Evolutionary conservation across 2,888 invertebrate species (phyloP).

Genomic region (Sminthurides aquaticus): DNA sequence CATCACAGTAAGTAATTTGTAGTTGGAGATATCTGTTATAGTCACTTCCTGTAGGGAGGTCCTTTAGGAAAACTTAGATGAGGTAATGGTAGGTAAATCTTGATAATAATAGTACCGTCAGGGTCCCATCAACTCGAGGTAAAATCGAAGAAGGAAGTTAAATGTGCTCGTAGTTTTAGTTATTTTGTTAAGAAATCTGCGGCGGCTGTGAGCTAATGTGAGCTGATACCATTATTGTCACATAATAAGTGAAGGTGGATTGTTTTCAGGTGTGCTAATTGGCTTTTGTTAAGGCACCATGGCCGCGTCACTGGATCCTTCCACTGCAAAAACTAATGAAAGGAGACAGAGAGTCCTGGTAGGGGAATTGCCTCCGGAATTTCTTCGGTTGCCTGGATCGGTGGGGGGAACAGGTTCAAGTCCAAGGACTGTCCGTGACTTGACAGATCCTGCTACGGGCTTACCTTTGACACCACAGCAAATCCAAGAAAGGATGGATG

Average conservation of each 20-base stretch:
- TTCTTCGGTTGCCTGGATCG: constrained; percentile 55
- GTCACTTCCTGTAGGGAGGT: too few relatives aligned
- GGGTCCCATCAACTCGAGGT: too few relatives aligned
- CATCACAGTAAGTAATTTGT: too few relatives aligned
- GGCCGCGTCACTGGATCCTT: constrained; percentile 39
- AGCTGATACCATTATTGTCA: background rate
- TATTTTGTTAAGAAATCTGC: too few relatives aligned
- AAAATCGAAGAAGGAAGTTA: background rate
- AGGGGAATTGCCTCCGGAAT: constrained; percentile 70
- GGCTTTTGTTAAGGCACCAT: constrained; percentile 13
- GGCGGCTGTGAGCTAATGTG: too few relatives aligned
- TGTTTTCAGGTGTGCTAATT: background rate
- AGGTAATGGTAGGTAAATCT: too few relatives aligned
- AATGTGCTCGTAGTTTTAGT: background rate
- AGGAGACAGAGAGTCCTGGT: constrained; percentile 55
- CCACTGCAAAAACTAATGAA: constrained; percentile 35
- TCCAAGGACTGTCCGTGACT: constrained; percentile 20
- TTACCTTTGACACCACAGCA: constrained; percentile 48
- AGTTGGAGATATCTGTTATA: too few relatives aligned
- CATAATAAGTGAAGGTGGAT: too few relatives aligned
- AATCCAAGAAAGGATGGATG: constrained; percentile 67
- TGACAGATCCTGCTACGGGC: constrained; percentile 35
- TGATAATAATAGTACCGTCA: too few relatives aligned
- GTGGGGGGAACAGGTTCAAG: constrained; percentile 2
- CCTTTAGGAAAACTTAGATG: too few relatives aligned